Percentiles rank a stretch among this genome's conserved stretches.
Conservation (phyloP, 2,113 vertebrate genomes). For the Danio rerio region GRCz12tu NC_133190.1:41852001-41852500, state of each 20-base stretch:
- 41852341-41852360: background rate
- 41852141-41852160: slow-evolving; percentile 64
- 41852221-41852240: slow-evolving; percentile 64
- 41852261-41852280: slow-evolving; percentile 65
- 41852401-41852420: slow-evolving; percentile 8
- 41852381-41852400: slow-evolving; percentile 14
- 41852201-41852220: slow-evolving; percentile 64
- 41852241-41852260: slow-evolving; percentile 67
- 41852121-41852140: slow-evolving; percentile 50
- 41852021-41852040: background rate
- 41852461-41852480: background rate
- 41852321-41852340: slow-evolving; percentile 10
- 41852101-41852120: slow-evolving; percentile 60
- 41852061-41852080: slow-evolving; percentile 71
- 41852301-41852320: slow-evolving; percentile 25
- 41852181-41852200: slow-evolving; percentile 63
- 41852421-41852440: background rate
- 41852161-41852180: slow-evolving; percentile 65
- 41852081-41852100: slow-evolving; percentile 74
- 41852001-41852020: background rate
- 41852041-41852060: background rate
- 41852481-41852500: background rate
- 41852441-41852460: slow-evolving; percentile 2
- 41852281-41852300: slow-evolving; percentile 61
- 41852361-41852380: slow-evolving; percentile 28